phyloP scores from a whole-genome alignment of 2,113 vertebrate species.

The Alethe diademata region DNA sequence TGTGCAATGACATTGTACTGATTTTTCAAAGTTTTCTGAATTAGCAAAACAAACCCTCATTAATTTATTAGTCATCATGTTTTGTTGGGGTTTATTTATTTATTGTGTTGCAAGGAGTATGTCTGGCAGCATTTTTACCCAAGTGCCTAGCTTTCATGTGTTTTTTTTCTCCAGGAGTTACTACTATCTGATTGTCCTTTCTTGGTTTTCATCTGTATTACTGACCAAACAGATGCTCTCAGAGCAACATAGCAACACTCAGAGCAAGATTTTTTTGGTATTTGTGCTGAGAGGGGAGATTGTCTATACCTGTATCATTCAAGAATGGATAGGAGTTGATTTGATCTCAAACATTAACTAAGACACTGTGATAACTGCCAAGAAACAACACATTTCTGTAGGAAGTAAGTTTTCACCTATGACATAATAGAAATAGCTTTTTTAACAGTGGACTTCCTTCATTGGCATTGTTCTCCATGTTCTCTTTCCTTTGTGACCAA shows the following conservation, averaged over 20 bases:
- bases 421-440: not conserved
- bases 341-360: not conserved
- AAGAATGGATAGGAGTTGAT: not conserved
- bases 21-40: not conserved
- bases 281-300: not conserved
- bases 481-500: not conserved
- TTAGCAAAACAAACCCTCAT: not conserved
- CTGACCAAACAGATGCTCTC: not conserved
- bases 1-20: not conserved
- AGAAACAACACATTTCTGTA: not conserved
- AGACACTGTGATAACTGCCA: not conserved
- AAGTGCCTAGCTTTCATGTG: not conserved
- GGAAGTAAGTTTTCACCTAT: not conserved
- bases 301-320: not conserved
- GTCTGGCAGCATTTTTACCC: not conserved
- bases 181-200: not conserved
- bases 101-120: not conserved
- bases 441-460: not conserved
- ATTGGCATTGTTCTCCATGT: not conserved
- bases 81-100: not conserved
- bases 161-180: not conserved
- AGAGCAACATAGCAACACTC: not conserved
- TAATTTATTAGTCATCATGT: not conserved
- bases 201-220: not conserved
- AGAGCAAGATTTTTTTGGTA: not conserved